Conservation (phyloP, 2,113 vertebrate genomes). For the Cyphomyrus discorhynchus region DNA sequence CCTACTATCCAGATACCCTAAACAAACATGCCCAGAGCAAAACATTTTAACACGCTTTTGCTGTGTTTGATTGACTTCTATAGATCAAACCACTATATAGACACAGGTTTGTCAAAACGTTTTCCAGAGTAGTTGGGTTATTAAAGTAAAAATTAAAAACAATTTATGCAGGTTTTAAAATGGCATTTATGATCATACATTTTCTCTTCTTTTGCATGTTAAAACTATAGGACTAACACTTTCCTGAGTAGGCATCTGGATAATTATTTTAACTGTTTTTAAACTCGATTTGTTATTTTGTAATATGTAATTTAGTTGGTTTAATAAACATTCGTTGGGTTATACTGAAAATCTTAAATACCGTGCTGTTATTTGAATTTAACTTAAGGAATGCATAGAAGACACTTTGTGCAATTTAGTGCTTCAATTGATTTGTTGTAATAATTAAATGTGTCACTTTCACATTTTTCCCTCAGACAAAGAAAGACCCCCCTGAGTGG, state of each 20-base stretch:
- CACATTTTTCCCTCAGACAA: conserved; percentile 55
- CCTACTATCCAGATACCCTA: not conserved
- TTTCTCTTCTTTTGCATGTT: not conserved
- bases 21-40: not conserved
- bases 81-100: not conserved
- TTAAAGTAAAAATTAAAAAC: not conserved
- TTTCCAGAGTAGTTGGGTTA: not conserved
- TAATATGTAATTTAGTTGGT: not conserved
- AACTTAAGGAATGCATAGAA: not conserved
- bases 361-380: not conserved
- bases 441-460: not conserved
- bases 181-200: not conserved
- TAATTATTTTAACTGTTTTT: not conserved
- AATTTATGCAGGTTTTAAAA: not conserved
- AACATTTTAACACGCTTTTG: not conserved
- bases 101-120: not conserved
- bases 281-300: not conserved
- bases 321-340: not conserved
- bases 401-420: not conserved
- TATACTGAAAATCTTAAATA: not conserved
- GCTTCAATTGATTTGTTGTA: not conserved
- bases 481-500: conserved; percentile 60
- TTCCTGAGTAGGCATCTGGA: not conserved
- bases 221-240: not conserved
- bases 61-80: not conserved